A percentile compares a stretch with the other conserved stretches of the same genome.
Evolutionary conservation across 1,140 invertebrate species (phyloP).

Genomic region (Melitaea cinxia): DNA sequence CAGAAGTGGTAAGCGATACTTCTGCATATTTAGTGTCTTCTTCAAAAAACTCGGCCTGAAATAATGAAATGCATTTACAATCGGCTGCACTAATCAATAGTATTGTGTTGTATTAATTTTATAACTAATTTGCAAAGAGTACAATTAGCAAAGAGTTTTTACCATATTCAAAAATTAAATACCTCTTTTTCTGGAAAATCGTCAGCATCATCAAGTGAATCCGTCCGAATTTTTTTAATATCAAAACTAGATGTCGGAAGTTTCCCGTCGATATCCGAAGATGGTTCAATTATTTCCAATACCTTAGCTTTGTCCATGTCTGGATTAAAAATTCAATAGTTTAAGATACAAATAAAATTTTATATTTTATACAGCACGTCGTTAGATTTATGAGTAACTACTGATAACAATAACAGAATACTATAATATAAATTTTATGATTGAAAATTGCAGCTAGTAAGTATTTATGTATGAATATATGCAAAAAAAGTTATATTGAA

Average conservation of each 20-base stretch:
- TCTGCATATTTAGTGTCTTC: slow-evolving; percentile 61
- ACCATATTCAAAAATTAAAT: too few species aligned
- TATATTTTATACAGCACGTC: too few species aligned
- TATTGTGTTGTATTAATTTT: too few species aligned
- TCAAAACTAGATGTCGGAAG: slow-evolving; percentile 71
- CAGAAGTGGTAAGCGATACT: slow-evolving; percentile 25
- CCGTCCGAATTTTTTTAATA: slow-evolving; percentile 74
- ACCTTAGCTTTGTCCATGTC: slow-evolving; percentile 81
- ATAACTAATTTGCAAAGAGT: slow-evolving; percentile 1
- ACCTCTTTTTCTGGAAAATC: slow-evolving; percentile 81
- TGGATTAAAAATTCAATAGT: slow-evolving; percentile 45
- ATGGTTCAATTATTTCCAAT: slow-evolving; percentile 79
- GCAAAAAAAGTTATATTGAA: too few species aligned
- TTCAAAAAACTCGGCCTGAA: slow-evolving; percentile 66
- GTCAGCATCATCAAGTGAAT: slow-evolving; percentile 80
- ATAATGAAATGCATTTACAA: slow-evolving; percentile 11
- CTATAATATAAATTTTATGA: too few species aligned
- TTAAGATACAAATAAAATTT: background rate
- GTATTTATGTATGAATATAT: too few species aligned
- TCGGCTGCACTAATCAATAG: too few species aligned
- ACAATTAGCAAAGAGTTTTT: too few species aligned
- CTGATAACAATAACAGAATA: too few species aligned
- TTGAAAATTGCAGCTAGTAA: too few species aligned
- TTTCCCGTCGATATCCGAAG: slow-evolving; percentile 73
- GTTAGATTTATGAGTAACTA: too few species aligned